phyloP scores from a whole-genome alignment of 2,888 invertebrate genomes.

The Aphidoletes aphidimyza region DNA sequence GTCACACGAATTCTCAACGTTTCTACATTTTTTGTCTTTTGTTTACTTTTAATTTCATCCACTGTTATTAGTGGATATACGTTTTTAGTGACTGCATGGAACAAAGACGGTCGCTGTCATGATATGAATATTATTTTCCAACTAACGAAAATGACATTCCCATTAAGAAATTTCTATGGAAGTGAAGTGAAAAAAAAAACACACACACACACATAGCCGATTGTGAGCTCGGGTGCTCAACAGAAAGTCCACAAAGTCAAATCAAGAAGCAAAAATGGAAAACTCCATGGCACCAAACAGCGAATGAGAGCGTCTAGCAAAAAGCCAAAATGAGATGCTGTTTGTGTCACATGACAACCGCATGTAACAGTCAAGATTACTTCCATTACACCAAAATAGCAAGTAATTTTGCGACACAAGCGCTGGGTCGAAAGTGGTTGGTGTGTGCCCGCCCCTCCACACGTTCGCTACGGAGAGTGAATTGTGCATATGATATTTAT shows the following conservation, averaged over 20 bases:
- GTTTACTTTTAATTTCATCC: constrained; percentile 18
- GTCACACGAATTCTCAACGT: not conserved
- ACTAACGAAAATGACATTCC: constrained; percentile 12
- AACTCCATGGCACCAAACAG: not conserved
- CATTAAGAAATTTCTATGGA: not conserved
- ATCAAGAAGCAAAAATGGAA: constrained; percentile 40
- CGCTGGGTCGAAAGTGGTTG: no score
- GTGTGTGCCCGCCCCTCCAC: no score
- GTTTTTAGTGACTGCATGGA: not conserved
- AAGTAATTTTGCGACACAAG: not conserved
- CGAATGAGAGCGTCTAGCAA: not conserved
- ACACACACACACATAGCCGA: not conserved
- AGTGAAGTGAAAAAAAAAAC: not conserved
- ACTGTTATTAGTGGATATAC: no score
- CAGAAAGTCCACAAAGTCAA: constrained; percentile 3
- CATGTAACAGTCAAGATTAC: constrained; percentile 37
- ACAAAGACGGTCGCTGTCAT: not conserved
- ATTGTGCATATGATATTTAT: constrained; percentile 29
- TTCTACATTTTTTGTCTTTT: no score
- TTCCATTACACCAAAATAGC: not conserved
- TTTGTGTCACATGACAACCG: constrained; percentile 44
- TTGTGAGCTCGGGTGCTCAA: no score
- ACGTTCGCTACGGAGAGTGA: no score
- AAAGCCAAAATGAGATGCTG: not conserved
- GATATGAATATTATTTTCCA: not conserved